These are phyloP conservation scores for Siniperca chuatsi DNA, from an alignment of 2,113 vertebrate species.

Conservation along the genomic window DNA sequence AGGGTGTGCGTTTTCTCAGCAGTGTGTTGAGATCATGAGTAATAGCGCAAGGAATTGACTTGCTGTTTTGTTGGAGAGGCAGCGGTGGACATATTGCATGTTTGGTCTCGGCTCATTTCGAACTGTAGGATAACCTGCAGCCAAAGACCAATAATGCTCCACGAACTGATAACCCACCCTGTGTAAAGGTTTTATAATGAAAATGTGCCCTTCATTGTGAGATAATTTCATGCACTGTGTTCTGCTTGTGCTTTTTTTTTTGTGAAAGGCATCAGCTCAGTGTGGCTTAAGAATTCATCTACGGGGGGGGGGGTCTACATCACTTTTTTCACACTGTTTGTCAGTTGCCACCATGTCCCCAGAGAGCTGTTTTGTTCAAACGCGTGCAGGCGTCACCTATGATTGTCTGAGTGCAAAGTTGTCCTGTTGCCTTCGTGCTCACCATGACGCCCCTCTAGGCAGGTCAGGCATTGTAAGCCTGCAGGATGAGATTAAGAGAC, in stretches of 20 bases:
- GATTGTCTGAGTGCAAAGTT: not conserved
- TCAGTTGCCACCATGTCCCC: conserved; percentile 29
- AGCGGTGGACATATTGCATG: conserved; percentile 34
- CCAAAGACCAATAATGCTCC: conserved; percentile 4
- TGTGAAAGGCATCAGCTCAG: not conserved
- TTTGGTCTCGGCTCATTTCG: conserved; percentile 34
- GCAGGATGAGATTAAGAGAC: not conserved
- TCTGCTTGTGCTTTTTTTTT: not conserved
- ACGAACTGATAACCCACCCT: conserved; percentile 1
- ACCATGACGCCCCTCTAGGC: not conserved
- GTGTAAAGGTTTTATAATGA: conserved; percentile 42
- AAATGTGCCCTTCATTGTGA: conserved; percentile 22
- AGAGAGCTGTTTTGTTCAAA: conserved; percentile 39
- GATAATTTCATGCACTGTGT: conserved; percentile 11
- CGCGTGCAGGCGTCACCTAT: not conserved
- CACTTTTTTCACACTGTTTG: conserved; percentile 21
- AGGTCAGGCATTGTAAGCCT: not conserved
- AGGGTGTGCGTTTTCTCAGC: conserved; percentile 38
- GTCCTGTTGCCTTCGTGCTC: not conserved
- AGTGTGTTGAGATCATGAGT: conserved; percentile 18
- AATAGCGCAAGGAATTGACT: conserved; percentile 21
- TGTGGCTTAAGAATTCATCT: conserved; percentile 28
- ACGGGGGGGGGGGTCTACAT: conserved; percentile 6
- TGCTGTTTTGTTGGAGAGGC: conserved; percentile 35
- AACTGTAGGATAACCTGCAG: conserved; percentile 18